Percentiles rank a stretch among this genome's conserved stretches.
Evolutionary conservation across 2,888 invertebrate species (phyloP).

Genomic region (Axea sp.): DNA sequence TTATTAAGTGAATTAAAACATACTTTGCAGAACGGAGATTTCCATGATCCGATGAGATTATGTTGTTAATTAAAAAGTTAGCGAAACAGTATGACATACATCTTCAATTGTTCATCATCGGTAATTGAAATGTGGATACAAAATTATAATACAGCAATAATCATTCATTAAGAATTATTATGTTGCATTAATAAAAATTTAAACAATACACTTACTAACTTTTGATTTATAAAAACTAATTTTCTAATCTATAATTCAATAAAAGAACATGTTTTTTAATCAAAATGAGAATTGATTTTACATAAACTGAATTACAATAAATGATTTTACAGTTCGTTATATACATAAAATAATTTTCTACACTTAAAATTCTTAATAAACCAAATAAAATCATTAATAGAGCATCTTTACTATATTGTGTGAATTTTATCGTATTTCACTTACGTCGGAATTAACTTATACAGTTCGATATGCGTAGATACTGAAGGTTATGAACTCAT

Average conservation of each 20-base stretch:
- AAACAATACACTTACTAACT: too few species aligned
- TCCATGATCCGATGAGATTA: slow-evolving; percentile 55
- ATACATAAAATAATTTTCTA: too few species aligned
- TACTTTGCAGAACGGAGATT: slow-evolving; percentile 52
- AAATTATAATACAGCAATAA: slow-evolving; percentile 12
- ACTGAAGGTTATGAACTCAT: slow-evolving; percentile 51
- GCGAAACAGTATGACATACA: slow-evolving; percentile 37
- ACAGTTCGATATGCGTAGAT: slow-evolving; percentile 41
- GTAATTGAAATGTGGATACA: slow-evolving; percentile 24
- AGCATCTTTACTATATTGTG: slow-evolving; percentile 5
- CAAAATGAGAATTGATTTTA: too few species aligned
- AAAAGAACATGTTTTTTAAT: too few species aligned
- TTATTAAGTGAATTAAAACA: slow-evolving; percentile 46
- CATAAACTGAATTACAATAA: too few species aligned
- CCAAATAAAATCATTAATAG: not conserved
- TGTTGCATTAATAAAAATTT: slow-evolving; percentile 10
- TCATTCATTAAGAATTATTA: slow-evolving; percentile 12
- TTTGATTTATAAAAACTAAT: too few species aligned
- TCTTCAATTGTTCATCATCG: slow-evolving; percentile 30
- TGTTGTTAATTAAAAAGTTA: slow-evolving; percentile 49
- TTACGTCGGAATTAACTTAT: slow-evolving; percentile 31
- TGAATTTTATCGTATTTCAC: slow-evolving; percentile 29
- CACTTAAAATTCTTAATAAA: not conserved
- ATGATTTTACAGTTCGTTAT: too few species aligned
- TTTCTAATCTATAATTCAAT: too few species aligned